A percentile compares a stretch with the other conserved stretches of the same genome.
phyloP scores from a whole-genome alignment of 2,888 invertebrate species.

The Melinopterus prodromus region DNA sequence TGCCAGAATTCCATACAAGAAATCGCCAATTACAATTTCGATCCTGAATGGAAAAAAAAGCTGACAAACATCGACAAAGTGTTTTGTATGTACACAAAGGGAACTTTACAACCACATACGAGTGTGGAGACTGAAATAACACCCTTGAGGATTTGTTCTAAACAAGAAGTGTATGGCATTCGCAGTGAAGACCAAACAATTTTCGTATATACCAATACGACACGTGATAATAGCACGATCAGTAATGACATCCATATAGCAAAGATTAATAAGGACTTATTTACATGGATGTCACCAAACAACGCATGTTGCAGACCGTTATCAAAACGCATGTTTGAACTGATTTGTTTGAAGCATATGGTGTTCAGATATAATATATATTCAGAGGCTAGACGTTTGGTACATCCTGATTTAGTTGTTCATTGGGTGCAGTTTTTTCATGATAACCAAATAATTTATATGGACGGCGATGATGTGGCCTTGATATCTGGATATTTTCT shows the following conservation, averaged over 20 bases:
- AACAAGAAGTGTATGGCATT: not conserved
- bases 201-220: not conserved
- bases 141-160: not conserved
- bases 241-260: not conserved
- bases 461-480: not conserved
- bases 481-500: not conserved
- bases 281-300: not conserved
- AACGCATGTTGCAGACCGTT: not conserved
- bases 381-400: not conserved
- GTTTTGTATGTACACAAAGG: not conserved
- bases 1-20: not conserved
- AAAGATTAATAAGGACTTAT: not conserved
- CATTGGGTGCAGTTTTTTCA: not conserved
- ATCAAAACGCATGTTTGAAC: not conserved
- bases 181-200: not conserved
- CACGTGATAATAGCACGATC: not conserved
- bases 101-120: not conserved
- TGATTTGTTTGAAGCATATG: not conserved
- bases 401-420: not conserved
- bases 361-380: not conserved
- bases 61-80: not conserved
- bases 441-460: not conserved
- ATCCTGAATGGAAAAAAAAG: not conserved
- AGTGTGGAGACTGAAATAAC: not conserved
- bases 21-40: not conserved